Base-by-base conservation (phyloP, 2,888 invertebrate genomes). In the Laspeyria flexula region DNA sequence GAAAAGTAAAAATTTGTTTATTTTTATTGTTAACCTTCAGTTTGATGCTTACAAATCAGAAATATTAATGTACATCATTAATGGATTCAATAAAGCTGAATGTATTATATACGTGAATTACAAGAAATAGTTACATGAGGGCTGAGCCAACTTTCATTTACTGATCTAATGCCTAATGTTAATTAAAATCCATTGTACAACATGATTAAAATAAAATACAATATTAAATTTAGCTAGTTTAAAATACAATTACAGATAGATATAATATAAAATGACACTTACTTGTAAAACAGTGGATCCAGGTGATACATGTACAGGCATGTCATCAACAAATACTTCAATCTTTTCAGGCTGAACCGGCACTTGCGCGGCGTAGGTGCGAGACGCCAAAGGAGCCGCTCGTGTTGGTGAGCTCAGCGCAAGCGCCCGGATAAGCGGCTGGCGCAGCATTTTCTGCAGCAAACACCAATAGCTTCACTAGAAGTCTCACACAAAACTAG, bases 231-330 rank as follows among this genome's bases (percentile, higher is more conserved):
- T n/a, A n/a, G n/a, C n/a, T n/a, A n/a, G n/a, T 21, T 21, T 21
- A 3, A 21, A 21, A 5, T 3, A 21, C 21, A 3, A 5, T 3
- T 21, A 25, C 25, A n/a, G 25, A 25, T 4, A 25, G 25, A 1
- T 25, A 1, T 25, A 7, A 1, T 13, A 30, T 29, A n/a, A 6
- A n/a, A 25, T n/a, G 5, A 27, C 10, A 38, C 58, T 77, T 85
- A 97, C 98, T 95, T 98, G 98, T 55, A 99, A 92, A 16, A 99
- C 98, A 35, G 99, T 99, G 23, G 99, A 99, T 45, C 99, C 99
- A 18, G 99, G 99, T 35, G 96, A 95, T 29, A 99, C 99, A 78
- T 96, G 92, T 0, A 99, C 98, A 60, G 97, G 96, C 84, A 98
- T 96, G 85, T 99, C 99, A 93, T 99, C 98, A 74, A 99, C 96